phyloP scores from a whole-genome alignment of 2,113 vertebrate genomes.

The Gymnarchus niloticus region DNA sequence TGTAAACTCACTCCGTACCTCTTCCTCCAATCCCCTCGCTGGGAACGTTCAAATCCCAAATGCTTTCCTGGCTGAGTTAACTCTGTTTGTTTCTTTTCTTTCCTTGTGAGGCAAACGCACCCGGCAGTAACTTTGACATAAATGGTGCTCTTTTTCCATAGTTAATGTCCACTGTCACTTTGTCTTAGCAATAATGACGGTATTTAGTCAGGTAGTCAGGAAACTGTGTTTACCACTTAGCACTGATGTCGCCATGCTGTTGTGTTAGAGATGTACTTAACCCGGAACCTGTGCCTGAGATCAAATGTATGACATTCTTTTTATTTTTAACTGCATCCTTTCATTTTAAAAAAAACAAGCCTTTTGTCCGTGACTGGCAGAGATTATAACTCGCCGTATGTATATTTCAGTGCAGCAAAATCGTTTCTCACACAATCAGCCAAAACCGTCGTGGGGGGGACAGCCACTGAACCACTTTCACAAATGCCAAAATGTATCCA shows the following conservation, averaged over 20 bases:
- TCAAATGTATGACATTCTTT: conserved; percentile 74
- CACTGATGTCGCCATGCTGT: conserved; percentile 69
- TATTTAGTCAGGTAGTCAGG: conserved; percentile 60
- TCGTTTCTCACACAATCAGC: conserved; percentile 57
- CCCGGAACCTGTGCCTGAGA: conserved; percentile 82
- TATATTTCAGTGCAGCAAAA: conserved; percentile 64
- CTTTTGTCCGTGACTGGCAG: conserved; percentile 80
- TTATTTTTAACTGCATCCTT: conserved; percentile 36
- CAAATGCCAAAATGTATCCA: conserved; percentile 79
- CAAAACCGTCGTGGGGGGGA: conserved; percentile 50
- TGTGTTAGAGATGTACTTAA: conserved; percentile 79
- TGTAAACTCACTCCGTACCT: conserved; percentile 72
- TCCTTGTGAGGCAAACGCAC: conserved; percentile 70
- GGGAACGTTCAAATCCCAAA: background rate
- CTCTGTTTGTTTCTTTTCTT: conserved; percentile 43
- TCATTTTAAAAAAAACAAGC: conserved; percentile 65
- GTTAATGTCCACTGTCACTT: conserved; percentile 77
- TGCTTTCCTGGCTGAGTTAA: conserved; percentile 24
- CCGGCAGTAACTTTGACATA: conserved; percentile 74
- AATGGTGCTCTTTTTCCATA: conserved; percentile 73
- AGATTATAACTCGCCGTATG: conserved; percentile 52
- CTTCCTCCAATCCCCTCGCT: conserved; percentile 23
- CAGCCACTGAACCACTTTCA: conserved; percentile 65
- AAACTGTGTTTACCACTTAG: conserved; percentile 67
- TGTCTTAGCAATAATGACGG: conserved; percentile 90